These are phyloP conservation scores for Druon quercuslanigerum DNA, from an alignment of 1,140 invertebrate genomes.

Conservation along the genomic window DNA sequence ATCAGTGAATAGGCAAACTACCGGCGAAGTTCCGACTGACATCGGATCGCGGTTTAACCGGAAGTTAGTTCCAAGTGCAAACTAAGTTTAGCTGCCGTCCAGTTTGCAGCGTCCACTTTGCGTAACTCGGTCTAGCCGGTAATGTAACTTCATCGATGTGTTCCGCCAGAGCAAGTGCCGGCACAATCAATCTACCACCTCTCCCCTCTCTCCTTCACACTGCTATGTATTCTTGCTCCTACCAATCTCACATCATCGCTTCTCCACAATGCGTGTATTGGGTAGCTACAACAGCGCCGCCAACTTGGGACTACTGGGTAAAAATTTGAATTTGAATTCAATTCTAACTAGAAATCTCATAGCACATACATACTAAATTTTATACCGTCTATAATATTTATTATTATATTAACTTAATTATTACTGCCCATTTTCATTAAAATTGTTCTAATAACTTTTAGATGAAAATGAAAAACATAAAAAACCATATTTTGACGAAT, in stretches of 20 bases:
- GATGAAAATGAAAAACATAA: no score
- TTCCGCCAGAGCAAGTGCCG: constrained; percentile 71
- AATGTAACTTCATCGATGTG: constrained; percentile 75
- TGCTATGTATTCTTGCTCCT: constrained; percentile 45
- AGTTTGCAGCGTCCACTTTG: constrained; percentile 73
- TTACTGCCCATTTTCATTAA: no score
- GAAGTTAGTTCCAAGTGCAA: constrained; percentile 71
- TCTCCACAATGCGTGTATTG: not conserved
- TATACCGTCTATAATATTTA: no score
- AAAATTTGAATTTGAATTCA: no score
- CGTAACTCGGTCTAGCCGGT: constrained; percentile 73
- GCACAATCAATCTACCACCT: constrained; percentile 69
- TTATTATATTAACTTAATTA: no score
- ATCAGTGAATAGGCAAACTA: constrained; percentile 61
- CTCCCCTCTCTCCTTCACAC: constrained; percentile 48
- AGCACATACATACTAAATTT: no score
- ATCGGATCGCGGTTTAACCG: constrained; percentile 67
- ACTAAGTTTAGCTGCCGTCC: constrained; percentile 69
- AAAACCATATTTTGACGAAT: no score
- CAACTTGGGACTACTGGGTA: no score
- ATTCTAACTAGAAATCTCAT: no score
- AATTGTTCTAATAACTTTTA: no score
- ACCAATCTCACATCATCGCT: constrained; percentile 45
- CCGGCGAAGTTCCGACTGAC: constrained; percentile 59
- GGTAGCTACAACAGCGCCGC: no score